phyloP scores from a whole-genome alignment of 2,797 vertebrate genomes.

The Darevskia nairensis region DNA sequence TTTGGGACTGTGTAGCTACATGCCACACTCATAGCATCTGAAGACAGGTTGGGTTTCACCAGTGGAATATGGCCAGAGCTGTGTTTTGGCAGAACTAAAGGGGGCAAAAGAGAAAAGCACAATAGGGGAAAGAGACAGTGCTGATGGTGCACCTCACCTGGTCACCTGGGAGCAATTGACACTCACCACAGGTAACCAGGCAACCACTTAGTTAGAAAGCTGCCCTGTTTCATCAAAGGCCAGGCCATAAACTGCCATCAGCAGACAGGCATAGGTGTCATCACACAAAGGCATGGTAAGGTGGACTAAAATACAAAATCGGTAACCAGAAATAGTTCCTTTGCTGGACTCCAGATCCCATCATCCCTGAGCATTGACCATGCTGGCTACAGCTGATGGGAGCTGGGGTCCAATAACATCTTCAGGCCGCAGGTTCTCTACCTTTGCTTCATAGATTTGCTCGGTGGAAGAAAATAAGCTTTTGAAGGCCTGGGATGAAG shows the following conservation, averaged over 20 bases:
- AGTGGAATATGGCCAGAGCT: not conserved
- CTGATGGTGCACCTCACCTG: no score
- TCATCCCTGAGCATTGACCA: not conserved
- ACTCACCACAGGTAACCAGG: not conserved
- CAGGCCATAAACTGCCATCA: not conserved
- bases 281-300: not conserved
- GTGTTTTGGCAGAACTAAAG: not conserved
- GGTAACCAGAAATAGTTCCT: not conserved
- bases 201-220: not conserved
- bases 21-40: not conserved
- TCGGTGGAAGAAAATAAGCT: constrained; percentile 32
- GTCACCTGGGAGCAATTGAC: not conserved
- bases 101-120: not conserved
- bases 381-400: not conserved
- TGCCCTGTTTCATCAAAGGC: not conserved
- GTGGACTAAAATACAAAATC: constrained; percentile 6
- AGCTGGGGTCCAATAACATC: not conserved
- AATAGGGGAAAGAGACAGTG: not conserved
- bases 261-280: not conserved
- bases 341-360: not conserved
- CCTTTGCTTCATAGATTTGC: not conserved
- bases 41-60: not conserved
- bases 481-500: not conserved
- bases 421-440: not conserved
- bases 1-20: not conserved